These are phyloP conservation scores for Neolamprologus tretocephalus DNA, from an alignment of 2,113 vertebrate species.

Conservation along the genomic window DNA sequence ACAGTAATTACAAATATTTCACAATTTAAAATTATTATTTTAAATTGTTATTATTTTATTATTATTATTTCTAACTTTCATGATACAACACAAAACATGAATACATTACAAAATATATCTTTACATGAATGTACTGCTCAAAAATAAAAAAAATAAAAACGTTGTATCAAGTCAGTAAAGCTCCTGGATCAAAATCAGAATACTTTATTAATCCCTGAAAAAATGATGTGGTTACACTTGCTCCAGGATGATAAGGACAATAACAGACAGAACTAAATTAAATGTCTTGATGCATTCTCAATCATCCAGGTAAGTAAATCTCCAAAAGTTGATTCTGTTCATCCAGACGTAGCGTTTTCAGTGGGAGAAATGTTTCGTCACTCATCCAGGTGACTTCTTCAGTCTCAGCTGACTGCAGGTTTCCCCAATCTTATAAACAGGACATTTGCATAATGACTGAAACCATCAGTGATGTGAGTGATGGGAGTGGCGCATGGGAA, in stretches of 20 bases:
- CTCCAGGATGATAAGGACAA: neutral
- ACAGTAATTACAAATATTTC: neutral
- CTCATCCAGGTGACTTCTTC: neutral
- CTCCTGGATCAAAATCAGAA: neutral
- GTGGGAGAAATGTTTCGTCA: accelerated
- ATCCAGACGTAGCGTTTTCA: accelerated
- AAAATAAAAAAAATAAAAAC: neutral
- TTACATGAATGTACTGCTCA: neutral
- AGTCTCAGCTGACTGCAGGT: neutral
- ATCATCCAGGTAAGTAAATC: neutral
- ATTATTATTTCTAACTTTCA: neutral
- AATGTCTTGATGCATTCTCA: neutral
- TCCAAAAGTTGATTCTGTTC: neutral
- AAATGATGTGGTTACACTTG: neutral
- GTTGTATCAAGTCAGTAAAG: neutral
- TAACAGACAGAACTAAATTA: neutral
- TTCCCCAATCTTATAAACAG: neutral
- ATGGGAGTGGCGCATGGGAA: neutral
- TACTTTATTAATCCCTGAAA: neutral
- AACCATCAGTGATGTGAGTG: neutral
- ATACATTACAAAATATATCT: neutral
- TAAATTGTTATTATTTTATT: neutral
- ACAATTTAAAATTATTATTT: neutral
- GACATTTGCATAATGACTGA: neutral
- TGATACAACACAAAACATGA: neutral